Evolutionary conservation across 2,797 vertebrate species (phyloP), one percentile per base, ranked within the genome.

Genomic region (Arremon aurantiirostris): DNA sequence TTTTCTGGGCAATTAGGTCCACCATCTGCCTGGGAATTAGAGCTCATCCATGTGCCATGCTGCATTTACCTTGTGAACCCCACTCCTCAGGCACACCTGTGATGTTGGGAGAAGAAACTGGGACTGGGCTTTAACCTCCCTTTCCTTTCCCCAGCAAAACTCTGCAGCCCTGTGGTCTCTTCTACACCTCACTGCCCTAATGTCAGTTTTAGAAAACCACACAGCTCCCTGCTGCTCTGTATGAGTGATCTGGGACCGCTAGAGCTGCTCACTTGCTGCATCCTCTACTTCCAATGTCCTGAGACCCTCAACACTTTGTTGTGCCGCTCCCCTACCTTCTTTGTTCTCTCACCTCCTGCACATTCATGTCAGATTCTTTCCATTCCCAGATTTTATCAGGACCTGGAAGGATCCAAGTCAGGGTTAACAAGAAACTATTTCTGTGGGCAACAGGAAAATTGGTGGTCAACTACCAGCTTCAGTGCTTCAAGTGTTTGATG

Each of bases 1-100:
- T 89, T 93, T 96, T 90, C 89, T 95, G 61, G 53, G 27, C 75
- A 83, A 68, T 83, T 94, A 86, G 81, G 1, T 61, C 46, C 50
- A 49, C 71, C 80, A 19, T 63, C 44, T 82, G 10, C 47, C 47
- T 34, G 53, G 68, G 56, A 89, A 85, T 85, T 89, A 41, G 26
- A 86, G 61, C 8, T 86, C 39, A 28, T 65, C 42, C 7, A 12
- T 77, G 85, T 60, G 60, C 35, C 0, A 1, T 78, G 20, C 16
- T 50, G 64, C 1, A 2, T 64, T 85, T 89, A 69, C 60, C 41
- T 78, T 87, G 72, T 71, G n/a, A 71, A 14, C 11, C 7, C 2
- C 20, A 14, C 22, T 75, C 32, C 61, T 91, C 19, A 61, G 65
- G 39, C 35, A 86, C 35, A 69, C 50, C 42, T 91, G 65, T 65